Evolutionary conservation across 2,888 invertebrate genomes (phyloP), one percentile per base, ranked within the genome.

Genomic region (Volucella bombylans): DNA sequence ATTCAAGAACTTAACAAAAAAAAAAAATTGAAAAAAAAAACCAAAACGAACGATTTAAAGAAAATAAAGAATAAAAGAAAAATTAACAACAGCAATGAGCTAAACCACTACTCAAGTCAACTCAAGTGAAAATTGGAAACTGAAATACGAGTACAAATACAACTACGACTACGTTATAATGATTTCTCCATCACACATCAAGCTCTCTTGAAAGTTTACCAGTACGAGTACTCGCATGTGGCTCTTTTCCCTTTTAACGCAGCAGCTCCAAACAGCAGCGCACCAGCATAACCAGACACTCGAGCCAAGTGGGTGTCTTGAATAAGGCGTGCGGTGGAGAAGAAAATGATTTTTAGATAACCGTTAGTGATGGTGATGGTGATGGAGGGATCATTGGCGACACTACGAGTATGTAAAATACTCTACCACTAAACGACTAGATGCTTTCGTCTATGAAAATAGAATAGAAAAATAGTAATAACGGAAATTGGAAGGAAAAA

Each of bases 281-380:
- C 31, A 31, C 6, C 31, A 31, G 31, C 31, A 31, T 6, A 31
- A 31, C 1, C 31, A 31, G 31, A 31, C 31, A 31, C 31, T 31
- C 55, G 83, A 71, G 74, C 68, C 74, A 87, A 86, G 88, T 87
- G 87, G 86, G 89, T 89, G 88, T 87, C 18, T 23, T 23, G 18
- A 23, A 23, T 23, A 23, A 23, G 18, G 18, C 18, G 87, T 87
- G 87, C 86, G 38, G 62, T 14, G 62, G 62, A 43, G 57, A 71
- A 43, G 45, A 41, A 52, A 47, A 43, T 18, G 41, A 31, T 31
- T 31, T 31, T 31, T 54, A 31, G 18, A 49, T 73, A 64, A 49
- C 45, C 41, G 23, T 38, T 14, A n/a, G 52, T 67, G 77, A 65
- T 64, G 64, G 52, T 67, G 77, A 65, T 64, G 64, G 52, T 31